phyloP scores from a whole-genome alignment of 2,888 invertebrate genomes.

The Phalera bucephala region DNA sequence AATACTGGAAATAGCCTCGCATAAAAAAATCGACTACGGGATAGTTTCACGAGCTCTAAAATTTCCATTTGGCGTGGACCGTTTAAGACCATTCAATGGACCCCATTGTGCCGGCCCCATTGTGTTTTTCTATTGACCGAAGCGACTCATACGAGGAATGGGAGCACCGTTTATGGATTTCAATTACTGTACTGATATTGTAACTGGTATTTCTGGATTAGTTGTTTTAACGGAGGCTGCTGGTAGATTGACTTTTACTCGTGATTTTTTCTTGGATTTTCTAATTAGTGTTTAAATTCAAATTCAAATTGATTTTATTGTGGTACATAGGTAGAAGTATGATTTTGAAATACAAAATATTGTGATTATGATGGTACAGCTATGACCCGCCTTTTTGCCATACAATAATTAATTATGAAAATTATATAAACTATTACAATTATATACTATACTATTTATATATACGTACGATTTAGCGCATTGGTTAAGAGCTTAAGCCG shows the following conservation, averaged over 20 bases:
- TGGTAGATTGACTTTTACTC: neutral
- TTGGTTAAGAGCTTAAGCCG: too few species aligned
- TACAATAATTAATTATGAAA: too few species aligned
- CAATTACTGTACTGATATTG: conserved; percentile 66
- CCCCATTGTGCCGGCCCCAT: conserved; percentile 64
- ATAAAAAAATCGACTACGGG: conserved; percentile 50
- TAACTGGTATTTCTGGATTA: conserved; percentile 54
- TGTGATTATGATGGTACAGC: too few species aligned
- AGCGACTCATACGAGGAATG: conserved; percentile 59
- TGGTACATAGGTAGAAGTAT: too few species aligned
- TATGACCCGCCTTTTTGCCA: too few species aligned
- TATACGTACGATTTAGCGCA: too few species aligned
- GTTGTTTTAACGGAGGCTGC: conserved; percentile 43
- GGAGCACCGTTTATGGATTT: conserved; percentile 54
- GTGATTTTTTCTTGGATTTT: neutral
- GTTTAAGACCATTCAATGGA: conserved; percentile 70
- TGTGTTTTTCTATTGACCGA: conserved; percentile 76
- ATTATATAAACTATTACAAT: too few species aligned
- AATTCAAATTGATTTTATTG: too few species aligned
- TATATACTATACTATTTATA: too few species aligned
- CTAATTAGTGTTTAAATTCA: too few species aligned
- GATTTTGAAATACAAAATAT: too few species aligned
- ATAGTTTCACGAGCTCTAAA: conserved; percentile 64
- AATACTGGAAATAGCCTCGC: conserved; percentile 6
- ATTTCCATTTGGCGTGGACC: conserved; percentile 72